Evolutionary conservation across 1,140 invertebrate species (phyloP), one percentile per base, ranked within the genome.

Genomic region (Achatina immaculata): DNA sequence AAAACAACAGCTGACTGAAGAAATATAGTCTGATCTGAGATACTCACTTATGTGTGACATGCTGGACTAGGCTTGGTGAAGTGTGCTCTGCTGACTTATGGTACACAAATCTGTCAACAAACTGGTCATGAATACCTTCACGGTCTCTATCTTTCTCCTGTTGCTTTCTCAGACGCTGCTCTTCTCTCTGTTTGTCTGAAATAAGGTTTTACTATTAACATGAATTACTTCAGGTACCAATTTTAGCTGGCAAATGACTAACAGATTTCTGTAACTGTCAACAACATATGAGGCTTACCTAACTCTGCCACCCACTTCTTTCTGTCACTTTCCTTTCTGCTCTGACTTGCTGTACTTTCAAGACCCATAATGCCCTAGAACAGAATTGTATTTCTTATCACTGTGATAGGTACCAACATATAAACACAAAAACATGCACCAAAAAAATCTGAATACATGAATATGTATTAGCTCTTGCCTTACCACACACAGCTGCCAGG

Each of bases 221-320:
- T n/a, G n/a, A n/a, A n/a, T n/a, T n/a, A n/a, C n/a, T n/a, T n/a
- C n/a, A n/a, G n/a, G n/a, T n/a, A n/a, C n/a, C n/a, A n/a, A n/a
- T n/a, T n/a, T n/a, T n/a, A n/a, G n/a, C n/a, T n/a, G n/a, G n/a
- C n/a, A n/a, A n/a, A n/a, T n/a, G n/a, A n/a, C n/a, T n/a, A n/a
- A n/a, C n/a, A n/a, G n/a, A n/a, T n/a, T n/a, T n/a, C n/a, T n/a
- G n/a, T n/a, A n/a, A n/a, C n/a, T n/a, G n/a, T n/a, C n/a, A n/a
- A n/a, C n/a, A n/a, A n/a, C n/a, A n/a, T n/a, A n/a, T n/a, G 3
- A 14, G 34, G 79, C 71, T 75, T 72, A 86, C 85, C 84, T 74
- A 87, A 68, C 11, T 87, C 86, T 45, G 84, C 80, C 19, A 87
- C 45, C 86, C 86, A 87, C 83, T 83, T 80, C 76, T 79, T 82